Percentiles rank a stretch among this genome's conserved stretches.
phyloP scores from a whole-genome alignment of 2,888 invertebrate genomes.

The Lumbricus terrestris region DNA sequence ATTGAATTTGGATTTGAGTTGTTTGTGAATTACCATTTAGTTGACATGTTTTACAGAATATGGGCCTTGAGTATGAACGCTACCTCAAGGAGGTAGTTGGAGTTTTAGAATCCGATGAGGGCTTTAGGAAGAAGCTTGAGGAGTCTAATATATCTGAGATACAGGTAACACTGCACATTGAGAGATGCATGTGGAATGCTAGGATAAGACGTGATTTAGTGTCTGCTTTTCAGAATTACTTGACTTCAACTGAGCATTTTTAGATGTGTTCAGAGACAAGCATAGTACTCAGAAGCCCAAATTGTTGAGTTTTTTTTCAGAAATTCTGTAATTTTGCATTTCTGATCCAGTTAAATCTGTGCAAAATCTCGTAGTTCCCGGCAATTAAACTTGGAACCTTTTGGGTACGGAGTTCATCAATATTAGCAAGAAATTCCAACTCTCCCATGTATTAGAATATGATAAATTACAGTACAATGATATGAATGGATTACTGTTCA shows the following conservation, averaged over 20 bases:
- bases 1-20: background rate
- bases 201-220: background rate
- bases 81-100: constrained; percentile 88
- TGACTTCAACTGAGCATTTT: background rate
- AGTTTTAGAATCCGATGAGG: constrained; percentile 78
- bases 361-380: background rate
- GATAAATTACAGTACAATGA: background rate
- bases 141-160: constrained; percentile 65
- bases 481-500: no score
- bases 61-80: constrained; percentile 69
- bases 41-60: background rate
- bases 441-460: background rate
- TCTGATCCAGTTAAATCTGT: background rate
- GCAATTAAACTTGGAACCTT: no score
- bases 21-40: background rate
- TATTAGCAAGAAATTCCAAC: background rate
- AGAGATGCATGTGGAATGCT: background rate
- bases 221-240: background rate
- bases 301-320: background rate
- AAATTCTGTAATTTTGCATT: background rate
- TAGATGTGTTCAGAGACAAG: background rate
- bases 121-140: constrained; percentile 56
- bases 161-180: constrained; percentile 64
- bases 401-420: background rate
- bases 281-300: background rate